Base-by-base conservation (phyloP, 1,140 invertebrate species). In the Leptoteleia sp. region DNA sequence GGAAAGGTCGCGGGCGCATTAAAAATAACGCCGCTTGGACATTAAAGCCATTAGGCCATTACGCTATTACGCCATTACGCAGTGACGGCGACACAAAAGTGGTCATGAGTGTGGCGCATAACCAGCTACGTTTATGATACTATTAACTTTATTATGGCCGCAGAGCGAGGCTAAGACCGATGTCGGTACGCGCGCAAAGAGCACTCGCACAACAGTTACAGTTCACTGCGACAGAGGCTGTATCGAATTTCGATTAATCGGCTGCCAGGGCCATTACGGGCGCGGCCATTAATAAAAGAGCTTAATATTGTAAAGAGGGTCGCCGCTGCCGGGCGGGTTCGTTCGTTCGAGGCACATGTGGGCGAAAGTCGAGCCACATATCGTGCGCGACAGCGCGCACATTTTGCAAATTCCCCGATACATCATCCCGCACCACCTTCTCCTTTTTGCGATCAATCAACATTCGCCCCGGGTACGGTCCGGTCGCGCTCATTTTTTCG, bases 211-310 rank as follows among this genome's bases (percentile, higher is more conserved):
- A 70, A 72, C 75, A 78, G 65, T 78, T 65, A 65, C 59, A 70
- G 59, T 54, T 52, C 61, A 11, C 45, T 35, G 65, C 65, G 47
- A 68, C 52, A 59, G 54, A 80, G 65, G 71, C 76, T 77, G 73
- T 84, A 88, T 88, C 83, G 86, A 87, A 88, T 87, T 87, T 87
- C 86, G 83, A 88, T 88, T 87, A 87, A 88, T 88, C 85, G 87
- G 83, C 86, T 79, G 82, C 48, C 70, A 6, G 64, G 72, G 62
- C 81, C 81, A 83, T 87, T 86, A 84, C 81, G 77, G 57, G 79
- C 71, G 33, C 45, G 55, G 64, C 81, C 84, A 88, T 88, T 86
- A 87, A 88, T 87, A 85, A 87, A 86, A 87, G 81, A 80, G 82
- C 76, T 85, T 81, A 83, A 84, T 85, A 86, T 84, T 83, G 82